Percentiles rank a stretch among this genome's conserved stretches.
These are phyloP conservation scores for Phalanger gymnotis DNA, from an alignment of 2,797 vertebrate genomes.

Conservation along the genomic window DNA sequence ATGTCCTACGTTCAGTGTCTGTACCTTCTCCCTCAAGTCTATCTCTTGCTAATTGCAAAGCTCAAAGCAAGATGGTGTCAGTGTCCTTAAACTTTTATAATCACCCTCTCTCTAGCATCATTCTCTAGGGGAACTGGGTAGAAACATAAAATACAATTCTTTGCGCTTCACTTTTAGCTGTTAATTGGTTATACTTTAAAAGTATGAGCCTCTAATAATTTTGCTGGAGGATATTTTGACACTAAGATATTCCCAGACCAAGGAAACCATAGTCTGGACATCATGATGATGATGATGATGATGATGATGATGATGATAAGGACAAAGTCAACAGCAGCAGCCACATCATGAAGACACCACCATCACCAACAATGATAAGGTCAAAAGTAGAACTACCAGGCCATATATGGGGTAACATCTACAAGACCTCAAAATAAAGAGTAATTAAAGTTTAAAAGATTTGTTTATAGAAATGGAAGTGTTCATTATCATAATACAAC, in stretches of 20 bases:
- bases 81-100: not conserved
- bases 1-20: not conserved
- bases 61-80: not conserved
- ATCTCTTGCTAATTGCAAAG: not conserved
- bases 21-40: not conserved
- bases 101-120: not conserved
- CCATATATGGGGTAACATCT: not conserved
- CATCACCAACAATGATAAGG: not conserved
- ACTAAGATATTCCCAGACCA: not conserved
- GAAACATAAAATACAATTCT: not conserved
- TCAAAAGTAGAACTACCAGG: not conserved
- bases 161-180: not conserved
- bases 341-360: not conserved
- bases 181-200: not conserved
- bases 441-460: not conserved
- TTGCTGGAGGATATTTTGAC: not conserved
- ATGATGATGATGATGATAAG: not conserved
- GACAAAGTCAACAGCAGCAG: not conserved
- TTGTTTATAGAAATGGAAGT: not conserved
- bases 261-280: not conserved
- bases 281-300: not conserved
- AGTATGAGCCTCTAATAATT: not conserved
- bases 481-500: not conserved
- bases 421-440: not conserved
- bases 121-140: not conserved